A percentile compares a stretch with the other conserved stretches of the same genome.
Evolutionary conservation across 2,113 vertebrate species (phyloP).

Genomic region (Alligator sinensis): DNA sequence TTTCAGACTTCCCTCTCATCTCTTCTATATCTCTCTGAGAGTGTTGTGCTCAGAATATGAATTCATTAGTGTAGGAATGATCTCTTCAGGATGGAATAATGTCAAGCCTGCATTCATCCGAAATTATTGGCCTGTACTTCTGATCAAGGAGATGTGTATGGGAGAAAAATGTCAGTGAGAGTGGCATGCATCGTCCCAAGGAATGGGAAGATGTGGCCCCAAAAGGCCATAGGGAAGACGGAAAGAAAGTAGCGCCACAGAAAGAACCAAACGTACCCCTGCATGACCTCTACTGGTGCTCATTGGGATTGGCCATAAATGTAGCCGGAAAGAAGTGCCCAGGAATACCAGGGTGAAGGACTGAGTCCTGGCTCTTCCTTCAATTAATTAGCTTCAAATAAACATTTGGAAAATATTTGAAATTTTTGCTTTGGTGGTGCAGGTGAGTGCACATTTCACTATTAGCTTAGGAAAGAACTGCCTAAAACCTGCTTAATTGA

Average conservation of each 20-base stretch:
- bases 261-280: background rate
- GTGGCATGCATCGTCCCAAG: background rate
- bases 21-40: background rate
- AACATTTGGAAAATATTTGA: background rate
- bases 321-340: too few species aligned
- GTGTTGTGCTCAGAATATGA: background rate
- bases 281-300: background rate
- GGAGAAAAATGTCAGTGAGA: background rate
- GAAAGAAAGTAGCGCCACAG: background rate
- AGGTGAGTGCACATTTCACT: background rate
- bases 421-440: background rate
- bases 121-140: background rate
- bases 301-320: too few species aligned
- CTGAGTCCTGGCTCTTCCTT: background rate
- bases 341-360: background rate
- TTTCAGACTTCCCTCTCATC: background rate
- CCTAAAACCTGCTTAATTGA: background rate
- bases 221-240: background rate
- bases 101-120: background rate
- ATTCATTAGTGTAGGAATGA: background rate
- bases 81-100: background rate
- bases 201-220: background rate
- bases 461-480: too few species aligned
- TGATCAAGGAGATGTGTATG: background rate
- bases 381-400: background rate